Conservation (phyloP, 2,888 invertebrate species). For the Litoditis marina region DNA sequence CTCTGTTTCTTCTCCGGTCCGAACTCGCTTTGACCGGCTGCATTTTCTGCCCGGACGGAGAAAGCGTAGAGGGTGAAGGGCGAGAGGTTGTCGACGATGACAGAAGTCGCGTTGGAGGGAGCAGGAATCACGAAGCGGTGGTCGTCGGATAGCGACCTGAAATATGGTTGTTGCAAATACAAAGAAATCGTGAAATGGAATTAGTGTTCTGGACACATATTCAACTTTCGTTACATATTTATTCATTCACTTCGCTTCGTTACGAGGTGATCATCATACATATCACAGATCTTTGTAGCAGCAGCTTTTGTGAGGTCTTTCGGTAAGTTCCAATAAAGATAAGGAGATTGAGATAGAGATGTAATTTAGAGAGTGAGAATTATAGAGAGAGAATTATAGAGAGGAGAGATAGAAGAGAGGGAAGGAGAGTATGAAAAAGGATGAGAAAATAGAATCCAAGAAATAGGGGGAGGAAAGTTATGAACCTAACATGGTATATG, state of each 20-base stretch:
- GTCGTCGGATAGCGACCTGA: slow-evolving; percentile 10
- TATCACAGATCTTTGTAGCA: too few species aligned
- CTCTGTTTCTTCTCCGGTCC: slow-evolving; percentile 51
- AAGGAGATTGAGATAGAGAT: too few species aligned
- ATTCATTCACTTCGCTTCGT: too few species aligned
- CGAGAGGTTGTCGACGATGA: slow-evolving; percentile 45
- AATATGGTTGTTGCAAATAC: too few species aligned
- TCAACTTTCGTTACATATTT: too few species aligned
- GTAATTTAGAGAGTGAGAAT: neutral
- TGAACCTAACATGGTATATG: too few species aligned
- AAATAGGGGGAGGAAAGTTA: too few species aligned
- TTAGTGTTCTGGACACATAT: neutral
- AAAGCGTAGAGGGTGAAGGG: slow-evolving; percentile 42
- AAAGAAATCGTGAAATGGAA: neutral
- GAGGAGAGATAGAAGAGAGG: too few species aligned
- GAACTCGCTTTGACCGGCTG: slow-evolving; percentile 55
- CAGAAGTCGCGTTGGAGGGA: slow-evolving; percentile 47
- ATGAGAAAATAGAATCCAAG: neutral
- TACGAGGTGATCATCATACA: too few species aligned
- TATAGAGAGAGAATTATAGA: neutral
- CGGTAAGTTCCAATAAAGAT: too few species aligned
- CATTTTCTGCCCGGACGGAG: slow-evolving; percentile 55
- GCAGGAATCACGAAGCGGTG: slow-evolving; percentile 43
- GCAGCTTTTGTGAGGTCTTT: too few species aligned
- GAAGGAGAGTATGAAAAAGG: neutral